phyloP scores from a whole-genome alignment of 2,888 invertebrate genomes.

The Mayetiola destructor region DNA sequence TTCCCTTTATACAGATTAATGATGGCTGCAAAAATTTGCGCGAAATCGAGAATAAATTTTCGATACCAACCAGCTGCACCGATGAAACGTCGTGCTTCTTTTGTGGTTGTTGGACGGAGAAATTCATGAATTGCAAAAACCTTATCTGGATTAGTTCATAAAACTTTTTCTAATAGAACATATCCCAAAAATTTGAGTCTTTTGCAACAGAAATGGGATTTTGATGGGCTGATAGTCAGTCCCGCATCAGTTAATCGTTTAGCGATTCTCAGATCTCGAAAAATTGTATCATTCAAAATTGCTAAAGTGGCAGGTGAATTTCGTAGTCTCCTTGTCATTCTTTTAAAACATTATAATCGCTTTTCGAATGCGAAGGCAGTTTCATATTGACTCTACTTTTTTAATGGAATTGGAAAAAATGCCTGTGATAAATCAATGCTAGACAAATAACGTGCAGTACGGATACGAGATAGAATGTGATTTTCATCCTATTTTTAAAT shows the following conservation, averaged over 20 bases:
- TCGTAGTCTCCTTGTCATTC: neutral
- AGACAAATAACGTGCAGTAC: neutral
- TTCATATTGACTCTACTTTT: neutral
- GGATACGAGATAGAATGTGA: neutral
- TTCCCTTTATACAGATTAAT: constrained; percentile 16
- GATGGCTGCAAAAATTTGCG: constrained; percentile 17
- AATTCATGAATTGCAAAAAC: constrained; percentile 15
- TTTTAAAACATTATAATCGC: neutral
- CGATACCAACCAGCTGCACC: constrained; percentile 21
- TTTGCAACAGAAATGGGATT: constrained; percentile 19
- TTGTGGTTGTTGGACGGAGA: constrained; percentile 15
- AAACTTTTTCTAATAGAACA: constrained; percentile 20
- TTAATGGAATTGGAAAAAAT: neutral
- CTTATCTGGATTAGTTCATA: constrained; percentile 16
- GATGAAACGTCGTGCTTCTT: constrained; percentile 17
- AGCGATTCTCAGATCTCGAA: constrained; percentile 15
- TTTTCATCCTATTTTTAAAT: no score
- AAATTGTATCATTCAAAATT: neutral
- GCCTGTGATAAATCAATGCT: neutral
- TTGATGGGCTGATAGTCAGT: constrained; percentile 21
- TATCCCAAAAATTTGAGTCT: constrained; percentile 23
- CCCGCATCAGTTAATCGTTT: constrained; percentile 18
- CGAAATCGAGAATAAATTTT: constrained; percentile 19
- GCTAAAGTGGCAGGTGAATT: neutral
- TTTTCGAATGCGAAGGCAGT: neutral